Evolutionary conservation across 2,888 invertebrate genomes (phyloP), one percentile per base, ranked within the genome.

Genomic region (Mesochorus sp.): DNA sequence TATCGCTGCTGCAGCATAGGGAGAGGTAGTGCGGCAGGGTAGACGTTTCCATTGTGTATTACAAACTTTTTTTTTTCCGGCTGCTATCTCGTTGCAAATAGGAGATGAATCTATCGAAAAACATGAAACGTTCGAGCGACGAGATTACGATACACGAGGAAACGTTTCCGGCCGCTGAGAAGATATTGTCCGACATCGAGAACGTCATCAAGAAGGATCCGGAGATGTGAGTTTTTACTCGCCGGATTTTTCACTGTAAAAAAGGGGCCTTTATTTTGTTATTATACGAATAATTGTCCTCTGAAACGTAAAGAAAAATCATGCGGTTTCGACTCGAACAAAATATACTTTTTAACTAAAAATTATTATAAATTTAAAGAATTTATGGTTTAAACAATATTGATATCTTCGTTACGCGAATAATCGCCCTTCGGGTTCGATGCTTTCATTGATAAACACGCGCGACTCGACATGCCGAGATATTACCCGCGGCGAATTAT

Each of bases 111-210:
- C 81, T 77, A 51, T 62, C 73, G 59, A 84, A 84, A 85, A 84
- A 86, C 84, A 85, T 81, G 80, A 82, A 62, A 84, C 71, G 76
- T 80, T 34, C 81, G 81, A 79, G 82, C 75, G 82, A 64, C 71
- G 79, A 76, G n/a, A 51, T 66, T 8, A 70, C 78, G 82, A 87
- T 93, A 92, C 91, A 92, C 85, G 92, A 95, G 86, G 95, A 96
- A 88, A 94, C 93, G 87, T 94, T 94, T 89, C 95, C 95, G 67
- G 93, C 96, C 80, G 95, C 95, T 74, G 96, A 96, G 90, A 95
- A 95, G 93, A 97, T 97, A 86, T 92, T 97, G 80, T 93, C 94
- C 83, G 96, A 96, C 87, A 93, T 97, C 80, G 94, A 95, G 88
- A 94, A 93, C 83, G 94, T 95, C 83, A 93, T 97, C 88, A 93